Evolutionary conservation across 2,113 vertebrate genomes (phyloP).

Genomic region (Apteryx mantelli): DNA sequence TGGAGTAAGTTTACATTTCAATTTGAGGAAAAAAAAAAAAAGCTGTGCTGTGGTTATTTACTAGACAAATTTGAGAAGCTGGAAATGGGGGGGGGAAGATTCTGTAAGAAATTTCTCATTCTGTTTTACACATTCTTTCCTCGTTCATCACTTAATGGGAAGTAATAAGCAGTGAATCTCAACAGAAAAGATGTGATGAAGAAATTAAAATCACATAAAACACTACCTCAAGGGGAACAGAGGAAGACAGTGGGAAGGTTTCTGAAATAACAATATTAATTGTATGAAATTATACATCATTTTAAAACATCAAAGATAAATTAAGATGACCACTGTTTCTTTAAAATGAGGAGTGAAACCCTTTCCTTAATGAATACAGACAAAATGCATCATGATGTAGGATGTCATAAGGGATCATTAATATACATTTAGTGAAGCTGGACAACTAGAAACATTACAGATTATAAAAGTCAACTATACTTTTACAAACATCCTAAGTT

Average conservation of each 20-base stretch:
- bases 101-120: not conserved
- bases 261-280: not conserved
- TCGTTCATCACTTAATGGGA: not conserved
- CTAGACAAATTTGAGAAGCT: not conserved
- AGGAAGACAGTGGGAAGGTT: not conserved
- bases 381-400: not conserved
- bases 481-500: not conserved
- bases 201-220: not conserved
- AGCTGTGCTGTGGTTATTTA: not conserved
- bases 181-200: not conserved
- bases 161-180: not conserved
- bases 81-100: accelerated
- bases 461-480: not conserved
- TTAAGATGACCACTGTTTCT: not conserved
- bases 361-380: not conserved
- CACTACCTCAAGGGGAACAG: not conserved
- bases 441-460: not conserved
- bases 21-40: not conserved
- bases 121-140: not conserved
- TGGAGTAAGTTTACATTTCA: not conserved
- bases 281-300: not conserved
- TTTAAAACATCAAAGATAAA: not conserved
- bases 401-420: not conserved
- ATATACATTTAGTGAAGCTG: not conserved
- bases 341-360: not conserved